Evolutionary conservation across 1,140 invertebrate genomes (phyloP).

Genomic region (Atta colombica): DNA sequence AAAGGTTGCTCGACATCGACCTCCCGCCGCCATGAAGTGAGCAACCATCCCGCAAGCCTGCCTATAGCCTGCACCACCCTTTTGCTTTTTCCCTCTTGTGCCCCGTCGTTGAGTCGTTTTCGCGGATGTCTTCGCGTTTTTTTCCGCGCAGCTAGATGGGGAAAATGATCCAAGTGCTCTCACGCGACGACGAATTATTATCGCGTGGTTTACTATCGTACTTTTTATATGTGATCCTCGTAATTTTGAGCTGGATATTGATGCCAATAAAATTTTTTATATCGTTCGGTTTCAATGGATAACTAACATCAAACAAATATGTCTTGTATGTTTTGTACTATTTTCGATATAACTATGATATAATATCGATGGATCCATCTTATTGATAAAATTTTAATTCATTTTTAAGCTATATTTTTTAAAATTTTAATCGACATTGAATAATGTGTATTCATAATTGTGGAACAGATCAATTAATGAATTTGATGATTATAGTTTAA

Average conservation of each 20-base stretch:
- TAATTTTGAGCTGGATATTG: constrained; percentile 22
- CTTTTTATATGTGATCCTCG: constrained; percentile 3
- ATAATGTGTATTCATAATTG: not conserved
- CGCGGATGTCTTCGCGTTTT: constrained; percentile 41
- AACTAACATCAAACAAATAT: not conserved
- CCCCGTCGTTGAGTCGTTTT: constrained; percentile 55
- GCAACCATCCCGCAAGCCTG: constrained; percentile 33
- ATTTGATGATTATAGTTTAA: not conserved
- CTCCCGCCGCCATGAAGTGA: constrained; percentile 64
- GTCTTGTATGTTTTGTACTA: not conserved
- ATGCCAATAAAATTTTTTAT: constrained; percentile 50
- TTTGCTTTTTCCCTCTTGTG: constrained; percentile 42
- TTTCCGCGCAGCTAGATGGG: constrained; percentile 25
- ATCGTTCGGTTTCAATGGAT: not conserved
- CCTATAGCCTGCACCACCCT: not conserved
- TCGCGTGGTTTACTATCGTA: constrained; percentile 42
- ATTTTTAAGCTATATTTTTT: not conserved
- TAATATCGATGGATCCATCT: not conserved
- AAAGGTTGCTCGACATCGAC: constrained; percentile 81
- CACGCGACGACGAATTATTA: constrained; percentile 52
- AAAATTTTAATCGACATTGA: not conserved
- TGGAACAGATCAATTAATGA: not conserved
- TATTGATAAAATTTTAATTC: not conserved
- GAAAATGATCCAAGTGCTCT: constrained; percentile 25
- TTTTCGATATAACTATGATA: not conserved